phyloP scores from a whole-genome alignment of 2,888 invertebrate genomes.

The Leucophora obtusa region DNA sequence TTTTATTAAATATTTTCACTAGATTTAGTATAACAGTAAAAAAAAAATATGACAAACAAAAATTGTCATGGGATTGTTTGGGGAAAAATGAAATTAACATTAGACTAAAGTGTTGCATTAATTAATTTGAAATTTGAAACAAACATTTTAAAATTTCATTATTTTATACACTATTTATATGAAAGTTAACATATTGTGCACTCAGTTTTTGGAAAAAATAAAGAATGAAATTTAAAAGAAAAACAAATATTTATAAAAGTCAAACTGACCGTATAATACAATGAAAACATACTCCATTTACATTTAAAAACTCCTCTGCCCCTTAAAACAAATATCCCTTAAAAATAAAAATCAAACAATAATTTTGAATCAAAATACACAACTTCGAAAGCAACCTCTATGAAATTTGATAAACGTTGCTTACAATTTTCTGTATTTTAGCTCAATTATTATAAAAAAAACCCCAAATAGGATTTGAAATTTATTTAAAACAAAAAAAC shows the following conservation, averaged over 20 bases:
- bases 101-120: slow-evolving; percentile 40
- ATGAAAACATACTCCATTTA: slow-evolving; percentile 5
- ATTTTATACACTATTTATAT: slow-evolving; percentile 50
- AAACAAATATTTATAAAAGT: slow-evolving; percentile 4
- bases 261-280: slow-evolving; percentile 27
- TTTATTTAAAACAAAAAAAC: slow-evolving; percentile 37
- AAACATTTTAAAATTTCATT: slow-evolving; percentile 8
- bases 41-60: not conserved
- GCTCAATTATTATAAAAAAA: slow-evolving; percentile 9
- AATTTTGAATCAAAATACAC: too few species aligned
- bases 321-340: slow-evolving; percentile 22
- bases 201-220: slow-evolving; percentile 44
- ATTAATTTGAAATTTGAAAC: not conserved
- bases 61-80: slow-evolving; percentile 20
- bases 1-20: slow-evolving; percentile 18
- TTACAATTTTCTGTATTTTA: too few species aligned
- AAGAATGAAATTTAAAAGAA: slow-evolving; percentile 14
- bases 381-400: too few species aligned
- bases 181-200: slow-evolving; percentile 64
- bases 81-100: slow-evolving; percentile 18
- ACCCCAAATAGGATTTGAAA: slow-evolving; percentile 52
- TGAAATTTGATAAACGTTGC: too few species aligned
- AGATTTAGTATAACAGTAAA: not conserved
- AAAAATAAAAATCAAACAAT: slow-evolving; percentile 3
- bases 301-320: slow-evolving; percentile 11